These are phyloP conservation scores for Cydia strobilella DNA, from an alignment of 1,140 invertebrate genomes.

Conservation along the genomic window DNA sequence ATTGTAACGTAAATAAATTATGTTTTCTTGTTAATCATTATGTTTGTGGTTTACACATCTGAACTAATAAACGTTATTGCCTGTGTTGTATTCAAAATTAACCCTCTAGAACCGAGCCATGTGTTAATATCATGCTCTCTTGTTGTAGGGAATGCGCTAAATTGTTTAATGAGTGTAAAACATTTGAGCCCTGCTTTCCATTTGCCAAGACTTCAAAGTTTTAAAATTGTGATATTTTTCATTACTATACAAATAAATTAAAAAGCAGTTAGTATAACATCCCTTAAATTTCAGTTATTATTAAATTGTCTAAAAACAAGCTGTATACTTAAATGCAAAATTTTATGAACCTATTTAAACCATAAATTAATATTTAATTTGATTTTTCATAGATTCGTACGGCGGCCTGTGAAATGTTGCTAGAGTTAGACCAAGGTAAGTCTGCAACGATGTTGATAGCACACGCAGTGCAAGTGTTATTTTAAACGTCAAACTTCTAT, in stretches of 20 bases:
- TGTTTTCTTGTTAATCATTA: slow-evolving; percentile 21
- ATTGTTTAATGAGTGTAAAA: background rate
- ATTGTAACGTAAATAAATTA: slow-evolving; percentile 14
- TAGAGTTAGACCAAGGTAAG: too few species aligned
- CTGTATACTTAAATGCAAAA: too few species aligned
- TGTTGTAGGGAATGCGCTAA: background rate
- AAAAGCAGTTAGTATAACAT: too few species aligned
- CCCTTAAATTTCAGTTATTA: too few species aligned
- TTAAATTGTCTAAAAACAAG: too few species aligned
- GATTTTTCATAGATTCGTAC: too few species aligned
- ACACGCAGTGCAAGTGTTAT: too few species aligned
- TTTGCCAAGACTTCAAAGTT: background rate
- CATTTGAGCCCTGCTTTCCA: background rate
- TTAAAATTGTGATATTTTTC: background rate
- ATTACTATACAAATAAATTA: background rate
- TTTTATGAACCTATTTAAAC: too few species aligned
- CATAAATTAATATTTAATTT: too few species aligned
- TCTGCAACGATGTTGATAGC: too few species aligned
- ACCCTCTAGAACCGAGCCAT: background rate
- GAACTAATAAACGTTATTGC: background rate
- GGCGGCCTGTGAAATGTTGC: too few species aligned
- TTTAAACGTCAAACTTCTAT: too few species aligned
- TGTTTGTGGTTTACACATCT: background rate
- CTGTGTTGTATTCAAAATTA: background rate
- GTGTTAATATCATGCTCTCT: background rate